These are phyloP conservation scores for Phalanger gymnotis DNA, from an alignment of 2,797 vertebrate genomes.

Conservation along the genomic window DNA sequence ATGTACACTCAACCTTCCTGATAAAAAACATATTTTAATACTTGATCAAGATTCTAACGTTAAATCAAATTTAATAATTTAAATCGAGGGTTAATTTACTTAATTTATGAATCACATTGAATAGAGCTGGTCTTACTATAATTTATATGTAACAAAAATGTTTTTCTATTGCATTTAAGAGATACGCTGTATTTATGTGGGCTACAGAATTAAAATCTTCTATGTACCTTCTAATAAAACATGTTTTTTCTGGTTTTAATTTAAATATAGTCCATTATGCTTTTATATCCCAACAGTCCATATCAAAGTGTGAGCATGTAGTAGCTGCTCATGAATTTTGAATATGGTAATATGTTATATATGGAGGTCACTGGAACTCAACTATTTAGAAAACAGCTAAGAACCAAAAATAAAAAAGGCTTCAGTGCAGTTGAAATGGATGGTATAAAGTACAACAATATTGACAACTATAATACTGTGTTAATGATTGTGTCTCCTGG, in stretches of 20 bases:
- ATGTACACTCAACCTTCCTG: conserved; percentile 35
- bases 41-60: conserved; percentile 29
- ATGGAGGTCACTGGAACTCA: background rate
- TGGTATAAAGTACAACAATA: background rate
- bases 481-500: conserved; percentile 43
- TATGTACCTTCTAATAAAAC: conserved; percentile 34
- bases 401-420: conserved; percentile 31
- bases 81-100: conserved; percentile 32
- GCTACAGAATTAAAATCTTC: background rate
- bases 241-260: conserved; percentile 40
- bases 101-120: conserved; percentile 3
- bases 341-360: conserved; percentile 40
- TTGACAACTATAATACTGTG: conserved; percentile 1
- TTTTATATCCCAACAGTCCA: conserved; percentile 38
- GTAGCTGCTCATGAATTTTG: conserved; percentile 7
- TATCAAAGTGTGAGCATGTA: conserved; percentile 27
- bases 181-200: conserved; percentile 31
- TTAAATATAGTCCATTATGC: conserved; percentile 14
- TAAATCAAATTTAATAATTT: background rate
- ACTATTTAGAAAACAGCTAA: conserved; percentile 25
- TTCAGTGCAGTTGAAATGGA: conserved; percentile 48
- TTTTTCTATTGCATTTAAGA: background rate
- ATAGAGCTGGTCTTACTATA: conserved; percentile 48
- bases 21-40: conserved; percentile 22
- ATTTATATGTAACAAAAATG: conserved; percentile 4